Evolutionary conservation across 2,888 invertebrate species (phyloP), one percentile per base, ranked within the genome.

Genomic region (Acrocyrtus sp.): DNA sequence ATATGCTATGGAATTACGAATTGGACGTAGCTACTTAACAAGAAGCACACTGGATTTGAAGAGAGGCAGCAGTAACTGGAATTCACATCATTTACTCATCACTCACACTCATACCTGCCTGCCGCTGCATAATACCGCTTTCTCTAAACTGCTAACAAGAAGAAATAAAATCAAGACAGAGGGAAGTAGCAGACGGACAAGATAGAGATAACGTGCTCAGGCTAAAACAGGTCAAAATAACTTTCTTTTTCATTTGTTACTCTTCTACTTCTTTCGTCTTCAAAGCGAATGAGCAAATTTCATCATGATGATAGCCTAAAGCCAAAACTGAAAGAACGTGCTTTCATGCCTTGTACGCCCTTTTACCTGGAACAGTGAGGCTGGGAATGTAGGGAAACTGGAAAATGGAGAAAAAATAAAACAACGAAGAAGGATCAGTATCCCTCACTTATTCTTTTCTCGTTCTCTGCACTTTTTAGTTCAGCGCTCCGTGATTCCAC

Each of bases 251-350:
- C 43, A 58, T 50, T 67, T 54, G 47, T 43, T 48, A 48, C 50
- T 67, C 15, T 21, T 27, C 39, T 26, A n/a, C n/a, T n/a, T 50
- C 26, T 24, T 51, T 67, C 22, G 12, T 29, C 22, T 41, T 19
- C 24, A 22, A 12, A 56, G 51, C 51, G 65, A 65, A 67, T 45
- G 58, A 67, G 58, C 58, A 58, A 58, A 67, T 67, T 67, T 67
- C 67, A 67, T 58, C 67, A 67, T 43, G 51, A 58, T 67, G 67
- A 67, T 67, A 66, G 67, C 58, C 67, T 21, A 43, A 15, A 67
- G 67, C 58, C 10, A 43, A n/a, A 48, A 15, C 24, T n/a, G 53
- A 10, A 19, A 45, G 47, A 54, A 43, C 45, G 22, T 54, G 29
- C 65, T 45, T 27, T 5, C 61, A 24, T 24, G 15, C 19, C 27